Evolutionary conservation across 2,113 vertebrate genomes (phyloP).

Genomic region (Corythaixoides concolor): DNA sequence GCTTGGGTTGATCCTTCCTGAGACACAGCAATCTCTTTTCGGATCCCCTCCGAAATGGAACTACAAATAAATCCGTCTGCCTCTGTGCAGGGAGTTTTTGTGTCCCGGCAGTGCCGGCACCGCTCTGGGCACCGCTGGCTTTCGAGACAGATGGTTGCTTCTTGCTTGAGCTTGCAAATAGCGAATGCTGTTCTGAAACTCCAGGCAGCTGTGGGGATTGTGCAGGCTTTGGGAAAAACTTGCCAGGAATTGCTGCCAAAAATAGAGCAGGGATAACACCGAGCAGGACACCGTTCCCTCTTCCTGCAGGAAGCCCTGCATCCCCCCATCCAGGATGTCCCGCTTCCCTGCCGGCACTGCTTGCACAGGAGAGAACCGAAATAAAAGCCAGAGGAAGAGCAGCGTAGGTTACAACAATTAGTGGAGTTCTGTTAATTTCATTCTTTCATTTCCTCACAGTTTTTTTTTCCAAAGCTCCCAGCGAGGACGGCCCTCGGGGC

Average conservation of each 20-base stretch:
- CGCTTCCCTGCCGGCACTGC: background rate
- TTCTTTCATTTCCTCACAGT: background rate
- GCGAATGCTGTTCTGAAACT: background rate
- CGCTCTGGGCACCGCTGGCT: background rate
- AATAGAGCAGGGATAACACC: rapidly evolving
- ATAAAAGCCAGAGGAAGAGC: background rate
- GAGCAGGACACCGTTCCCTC: background rate
- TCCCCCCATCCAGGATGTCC: no score
- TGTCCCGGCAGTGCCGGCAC: background rate
- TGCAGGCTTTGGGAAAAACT: background rate
- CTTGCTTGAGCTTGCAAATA: background rate
- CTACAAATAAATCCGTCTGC: background rate
- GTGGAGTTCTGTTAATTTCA: background rate
- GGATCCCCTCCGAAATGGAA: background rate
- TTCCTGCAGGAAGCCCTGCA: background rate
- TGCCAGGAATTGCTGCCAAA: background rate
- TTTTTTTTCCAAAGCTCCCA: background rate
- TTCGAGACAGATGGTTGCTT: rapidly evolving
- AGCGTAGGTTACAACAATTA: background rate
- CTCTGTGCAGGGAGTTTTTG: background rate
- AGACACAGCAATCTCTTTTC: background rate
- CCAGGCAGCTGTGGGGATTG: rapidly evolving
- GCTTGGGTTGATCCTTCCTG: background rate
- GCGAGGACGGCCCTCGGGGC: background rate
- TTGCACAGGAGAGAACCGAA: background rate